Evolutionary conservation across 1,140 invertebrate species (phyloP), one percentile per base, ranked within the genome.

Genomic region (Neodiprion lecontei): DNA sequence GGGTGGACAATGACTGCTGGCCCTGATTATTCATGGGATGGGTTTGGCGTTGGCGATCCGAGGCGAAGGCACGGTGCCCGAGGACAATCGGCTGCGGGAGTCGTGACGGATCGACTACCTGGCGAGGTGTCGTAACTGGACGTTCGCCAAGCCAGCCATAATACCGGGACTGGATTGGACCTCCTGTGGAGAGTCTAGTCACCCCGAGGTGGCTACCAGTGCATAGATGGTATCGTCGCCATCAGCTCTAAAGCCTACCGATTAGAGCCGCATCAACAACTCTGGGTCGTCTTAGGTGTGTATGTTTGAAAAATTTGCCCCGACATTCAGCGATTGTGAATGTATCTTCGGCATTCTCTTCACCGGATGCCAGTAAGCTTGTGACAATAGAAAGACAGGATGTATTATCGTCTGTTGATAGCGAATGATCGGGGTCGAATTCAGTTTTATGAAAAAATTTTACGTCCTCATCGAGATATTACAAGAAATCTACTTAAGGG

Each of bases 101-200:
- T 61, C 53, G 53, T 61, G 53, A 61, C 53, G 53, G 53, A 61
- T 61, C 53, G 53, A 14, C 11, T 61, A 61, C 53, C 53, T 61
- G 53, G 28, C 28, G 28, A 40, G 28, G 28, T 40, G 28, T 40
- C 28, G 28, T 40, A 40, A 40, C 28, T 40, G 28, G 28, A 40
- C 28, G 28, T 40, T 40, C 28, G 28, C 28, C 28, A 40, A 40
- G 28, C 28, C 28, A 40, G 28, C 28, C 28, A 5, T 40, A 40
- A 40, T 40, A 5, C 28, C 28, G 28, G 28, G 28, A 40, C 28
- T 40, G 28, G 28, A 40, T 40, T 40, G 53, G 53, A 61, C 53
- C 53, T 61, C 53, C 53, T 61, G n/a, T 17, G 53, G 53, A 61
- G 53, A 61, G 53, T 61, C 28, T 40, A 40, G 28, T 40, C 28